These are phyloP conservation scores for Nasua narica DNA, from an alignment of 2,797 vertebrate genomes.

Conservation along the genomic window DNA sequence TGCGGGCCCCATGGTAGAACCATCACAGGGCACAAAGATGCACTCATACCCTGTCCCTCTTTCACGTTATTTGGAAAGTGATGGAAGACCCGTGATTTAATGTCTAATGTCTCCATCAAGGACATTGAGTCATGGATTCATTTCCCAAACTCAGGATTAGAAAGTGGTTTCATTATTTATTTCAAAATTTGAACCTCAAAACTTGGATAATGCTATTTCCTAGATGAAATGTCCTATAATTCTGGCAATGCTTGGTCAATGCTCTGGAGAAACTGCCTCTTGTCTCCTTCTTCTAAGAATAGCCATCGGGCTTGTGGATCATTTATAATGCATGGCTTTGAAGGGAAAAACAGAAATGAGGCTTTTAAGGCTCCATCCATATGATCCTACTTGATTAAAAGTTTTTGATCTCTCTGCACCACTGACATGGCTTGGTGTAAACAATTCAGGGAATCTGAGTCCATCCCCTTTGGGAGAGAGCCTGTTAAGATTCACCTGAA, in stretches of 20 bases:
- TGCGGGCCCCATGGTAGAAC: rapidly evolving
- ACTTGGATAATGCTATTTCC: not conserved
- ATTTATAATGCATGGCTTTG: rapidly evolving
- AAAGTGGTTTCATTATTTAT: not conserved
- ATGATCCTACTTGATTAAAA: not conserved
- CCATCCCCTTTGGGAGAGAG: not conserved
- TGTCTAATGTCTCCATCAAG: not conserved
- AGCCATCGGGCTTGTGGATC: rapidly evolving
- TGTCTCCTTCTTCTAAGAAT: rapidly evolving
- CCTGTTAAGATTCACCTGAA: not conserved
- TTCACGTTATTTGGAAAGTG: not conserved
- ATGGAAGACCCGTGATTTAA: not conserved
- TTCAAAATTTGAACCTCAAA: not conserved
- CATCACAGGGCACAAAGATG: no score
- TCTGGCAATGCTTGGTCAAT: rapidly evolving
- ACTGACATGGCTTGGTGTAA: not conserved
- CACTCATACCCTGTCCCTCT: no score
- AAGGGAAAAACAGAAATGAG: not conserved
- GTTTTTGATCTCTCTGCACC: not conserved
- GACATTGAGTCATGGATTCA: not conserved
- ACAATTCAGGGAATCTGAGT: not conserved
- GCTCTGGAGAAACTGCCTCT: no score
- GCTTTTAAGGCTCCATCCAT: no score
- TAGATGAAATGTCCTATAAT: not conserved
- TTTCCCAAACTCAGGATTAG: not conserved